Percentiles rank a stretch among this genome's conserved stretches.
Conservation (phyloP, 2,888 invertebrate species). For the Drosophila picticornis region DNA sequence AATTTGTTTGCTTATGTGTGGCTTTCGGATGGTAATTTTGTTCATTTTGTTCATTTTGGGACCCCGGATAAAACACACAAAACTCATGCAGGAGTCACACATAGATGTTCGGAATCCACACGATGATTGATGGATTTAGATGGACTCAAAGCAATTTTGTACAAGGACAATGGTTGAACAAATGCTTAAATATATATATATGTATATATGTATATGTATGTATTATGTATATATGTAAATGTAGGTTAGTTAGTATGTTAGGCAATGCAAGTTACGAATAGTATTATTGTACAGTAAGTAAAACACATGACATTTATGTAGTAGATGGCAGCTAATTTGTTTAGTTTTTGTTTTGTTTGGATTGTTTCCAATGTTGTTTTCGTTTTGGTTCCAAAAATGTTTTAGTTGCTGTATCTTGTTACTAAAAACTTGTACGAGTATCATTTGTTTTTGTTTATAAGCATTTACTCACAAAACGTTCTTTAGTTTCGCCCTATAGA, state of each 20-base stretch:
- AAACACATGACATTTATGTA: conserved; percentile 57
- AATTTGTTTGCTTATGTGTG: conserved; percentile 2
- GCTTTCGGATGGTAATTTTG: not conserved
- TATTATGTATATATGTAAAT: conserved; percentile 34
- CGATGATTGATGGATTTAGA: conserved; percentile 43
- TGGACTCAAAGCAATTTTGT: conserved; percentile 55
- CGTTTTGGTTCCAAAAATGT: conserved; percentile 46
- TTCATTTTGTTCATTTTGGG: conserved; percentile 3
- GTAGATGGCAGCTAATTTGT: conserved; percentile 10
- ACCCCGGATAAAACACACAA: conserved; percentile 30
- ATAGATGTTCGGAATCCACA: conserved; percentile 26
- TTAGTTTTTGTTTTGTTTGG: conserved; percentile 3
- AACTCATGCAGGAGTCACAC: conserved; percentile 49
- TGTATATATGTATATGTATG: conserved; percentile 24
- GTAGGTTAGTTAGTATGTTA: conserved; percentile 50
- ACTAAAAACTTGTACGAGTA: conserved; percentile 43
- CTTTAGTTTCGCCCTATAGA: conserved; percentile 85
- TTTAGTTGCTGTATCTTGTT: conserved; percentile 52
- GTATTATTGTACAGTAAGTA: conserved; percentile 61
- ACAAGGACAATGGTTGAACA: conserved; percentile 53
- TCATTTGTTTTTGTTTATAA: conserved; percentile 74
- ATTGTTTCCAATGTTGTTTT: not conserved
- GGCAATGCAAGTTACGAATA: conserved; percentile 56
- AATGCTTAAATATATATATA: conserved; percentile 23
- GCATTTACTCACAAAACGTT: conserved; percentile 86